Evolutionary conservation across 1,140 invertebrate species (phyloP).

Genomic region (Polypedilum vanderplanki): DNA sequence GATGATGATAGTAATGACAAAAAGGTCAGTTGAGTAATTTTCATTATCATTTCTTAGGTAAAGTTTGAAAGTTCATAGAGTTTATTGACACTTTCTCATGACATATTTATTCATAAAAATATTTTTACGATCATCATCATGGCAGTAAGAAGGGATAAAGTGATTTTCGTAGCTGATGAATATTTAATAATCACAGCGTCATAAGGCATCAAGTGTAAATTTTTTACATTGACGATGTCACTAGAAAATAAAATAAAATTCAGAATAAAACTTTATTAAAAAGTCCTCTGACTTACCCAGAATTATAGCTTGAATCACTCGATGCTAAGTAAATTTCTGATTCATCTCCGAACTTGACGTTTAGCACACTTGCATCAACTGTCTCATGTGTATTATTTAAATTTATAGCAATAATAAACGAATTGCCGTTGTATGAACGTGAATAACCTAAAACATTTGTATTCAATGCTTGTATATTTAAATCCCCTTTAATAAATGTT

Average conservation of each 20-base stretch:
- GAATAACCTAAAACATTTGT: slow-evolving; percentile 44
- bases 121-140: neutral
- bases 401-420: neutral
- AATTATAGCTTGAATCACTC: neutral
- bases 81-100: slow-evolving; percentile 10
- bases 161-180: neutral
- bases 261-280: neutral
- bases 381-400: neutral
- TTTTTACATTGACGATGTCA: neutral
- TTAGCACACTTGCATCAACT: neutral
- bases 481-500: slow-evolving; percentile 42
- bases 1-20: too few species aligned
- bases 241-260: neutral
- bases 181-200: neutral
- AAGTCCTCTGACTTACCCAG: neutral
- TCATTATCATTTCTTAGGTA: too few species aligned
- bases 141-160: neutral
- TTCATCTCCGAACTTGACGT: neutral
- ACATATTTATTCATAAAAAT: slow-evolving; percentile 1
- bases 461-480: slow-evolving; percentile 39
- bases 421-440: slow-evolving; percentile 27
- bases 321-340: neutral
- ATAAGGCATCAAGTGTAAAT: slow-evolving; percentile 17
- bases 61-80: neutral
- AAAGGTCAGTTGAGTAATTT: too few species aligned